Evolutionary conservation across 2,888 invertebrate genomes (phyloP).

Genomic region (Anticlea derivata): DNA sequence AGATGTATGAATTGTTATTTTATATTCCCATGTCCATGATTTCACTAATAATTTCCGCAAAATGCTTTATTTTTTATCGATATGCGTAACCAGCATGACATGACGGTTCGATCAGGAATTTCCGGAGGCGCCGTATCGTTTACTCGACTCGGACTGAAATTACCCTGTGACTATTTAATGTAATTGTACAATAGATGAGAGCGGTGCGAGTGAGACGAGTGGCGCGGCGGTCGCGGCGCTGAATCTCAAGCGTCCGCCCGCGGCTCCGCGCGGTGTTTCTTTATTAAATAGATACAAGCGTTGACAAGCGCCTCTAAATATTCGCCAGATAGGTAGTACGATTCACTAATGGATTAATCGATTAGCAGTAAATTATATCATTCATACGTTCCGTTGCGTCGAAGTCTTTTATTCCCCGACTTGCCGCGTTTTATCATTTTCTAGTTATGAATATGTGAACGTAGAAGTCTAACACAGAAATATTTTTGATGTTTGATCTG

Average conservation of each 20-base stretch:
- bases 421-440: constrained; percentile 63
- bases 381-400: constrained; percentile 56
- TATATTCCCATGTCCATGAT: constrained; percentile 5
- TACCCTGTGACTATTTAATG: constrained; percentile 61
- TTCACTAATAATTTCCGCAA: neutral
- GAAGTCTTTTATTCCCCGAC: constrained; percentile 44
- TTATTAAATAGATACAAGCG: constrained; percentile 42
- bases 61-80: constrained; percentile 8
- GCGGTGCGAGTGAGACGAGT: constrained; percentile 53
- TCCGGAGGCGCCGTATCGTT: constrained; percentile 28
- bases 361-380: constrained; percentile 56
- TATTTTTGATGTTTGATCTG: constrained; percentile 80
- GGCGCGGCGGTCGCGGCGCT: constrained; percentile 52
- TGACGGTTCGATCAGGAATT: constrained; percentile 6
- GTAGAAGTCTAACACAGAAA: constrained; percentile 76
- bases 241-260: constrained; percentile 72
- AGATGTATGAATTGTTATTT: constrained; percentile 17
- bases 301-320: constrained; percentile 29
- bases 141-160: constrained; percentile 68
- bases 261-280: constrained; percentile 43
- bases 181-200: constrained; percentile 41
- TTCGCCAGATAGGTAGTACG: constrained; percentile 38
- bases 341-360: constrained; percentile 50
- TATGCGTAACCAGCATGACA: neutral
- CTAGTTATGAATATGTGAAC: constrained; percentile 67